Conservation (phyloP, 2,113 vertebrate genomes). For the Leucopternis melanops region DNA sequence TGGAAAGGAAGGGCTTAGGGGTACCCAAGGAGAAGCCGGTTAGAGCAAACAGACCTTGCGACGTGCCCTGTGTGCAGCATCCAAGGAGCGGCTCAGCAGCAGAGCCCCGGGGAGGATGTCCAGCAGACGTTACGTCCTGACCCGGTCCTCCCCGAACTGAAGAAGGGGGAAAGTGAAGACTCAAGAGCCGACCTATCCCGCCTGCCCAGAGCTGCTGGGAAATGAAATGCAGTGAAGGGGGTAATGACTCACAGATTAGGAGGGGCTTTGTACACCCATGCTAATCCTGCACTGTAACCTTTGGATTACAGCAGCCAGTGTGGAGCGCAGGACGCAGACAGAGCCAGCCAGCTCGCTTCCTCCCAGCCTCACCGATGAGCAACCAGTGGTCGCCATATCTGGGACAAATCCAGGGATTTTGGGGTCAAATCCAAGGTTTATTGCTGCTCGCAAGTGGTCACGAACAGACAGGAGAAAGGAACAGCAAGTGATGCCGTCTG, state of each 20-base stretch:
- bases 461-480: neutral
- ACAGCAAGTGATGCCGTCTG: neutral
- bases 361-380: neutral
- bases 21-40: neutral
- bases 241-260: conserved; percentile 52
- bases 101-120: neutral
- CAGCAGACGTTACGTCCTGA: neutral
- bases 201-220: conserved; percentile 15
- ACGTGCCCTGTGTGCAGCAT: neutral
- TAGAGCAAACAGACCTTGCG: conserved; percentile 3
- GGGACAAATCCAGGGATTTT: neutral
- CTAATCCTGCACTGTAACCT: conserved; percentile 41
- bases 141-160: neutral
- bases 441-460: neutral
- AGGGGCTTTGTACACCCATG: conserved; percentile 42
- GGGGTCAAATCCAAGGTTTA: neutral
- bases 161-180: neutral
- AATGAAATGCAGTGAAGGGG: neutral
- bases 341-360: neutral
- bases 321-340: neutral
- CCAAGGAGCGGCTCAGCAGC: neutral
- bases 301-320: conserved; percentile 27
- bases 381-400: neutral
- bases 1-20: neutral
- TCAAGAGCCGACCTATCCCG: neutral